phyloP scores from a whole-genome alignment of 2,888 invertebrate species.

The Diarsia dahlii region DNA sequence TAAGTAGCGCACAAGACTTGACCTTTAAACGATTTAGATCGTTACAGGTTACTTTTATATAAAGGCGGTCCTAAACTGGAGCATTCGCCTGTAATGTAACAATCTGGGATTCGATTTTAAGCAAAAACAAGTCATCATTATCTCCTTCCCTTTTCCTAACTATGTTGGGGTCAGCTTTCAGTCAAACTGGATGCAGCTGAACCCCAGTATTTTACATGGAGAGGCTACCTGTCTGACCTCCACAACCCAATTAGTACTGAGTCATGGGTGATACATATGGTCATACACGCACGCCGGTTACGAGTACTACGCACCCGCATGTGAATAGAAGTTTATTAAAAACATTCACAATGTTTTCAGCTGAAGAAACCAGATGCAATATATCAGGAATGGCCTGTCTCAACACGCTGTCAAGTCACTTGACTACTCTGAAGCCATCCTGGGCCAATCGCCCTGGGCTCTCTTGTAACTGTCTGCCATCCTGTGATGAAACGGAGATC shows the following conservation, averaged over 20 bases:
- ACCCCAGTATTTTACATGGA: too few relatives aligned
- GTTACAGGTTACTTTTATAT: conserved; percentile 1
- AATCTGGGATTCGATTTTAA: background rate
- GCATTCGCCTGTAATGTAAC: background rate
- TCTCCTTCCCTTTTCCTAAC: too few relatives aligned
- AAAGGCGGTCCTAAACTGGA: background rate
- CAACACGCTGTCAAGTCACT: conserved; percentile 90
- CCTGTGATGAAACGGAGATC: conserved; percentile 93
- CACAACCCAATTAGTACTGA: too few relatives aligned
- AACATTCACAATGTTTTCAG: conserved; percentile 74
- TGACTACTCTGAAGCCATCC: conserved; percentile 92
- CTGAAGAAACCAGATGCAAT: conserved; percentile 89
- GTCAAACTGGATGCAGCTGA: too few relatives aligned
- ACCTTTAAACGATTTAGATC: conserved; percentile 14
- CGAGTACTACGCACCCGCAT: too few relatives aligned
- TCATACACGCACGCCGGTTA: too few relatives aligned
- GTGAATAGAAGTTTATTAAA: background rate
- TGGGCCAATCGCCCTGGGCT: conserved; percentile 92
- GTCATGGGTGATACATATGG: too few relatives aligned
- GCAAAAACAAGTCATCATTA: background rate
- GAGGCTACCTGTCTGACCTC: too few relatives aligned
- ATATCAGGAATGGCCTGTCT: conserved; percentile 92
- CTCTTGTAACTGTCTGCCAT: conserved; percentile 93
- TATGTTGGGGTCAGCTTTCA: too few relatives aligned
- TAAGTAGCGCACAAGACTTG: conserved; percentile 32